These are phyloP conservation scores for Molothrus ater DNA, from an alignment of 2,797 vertebrate genomes.

Conservation along the genomic window DNA sequence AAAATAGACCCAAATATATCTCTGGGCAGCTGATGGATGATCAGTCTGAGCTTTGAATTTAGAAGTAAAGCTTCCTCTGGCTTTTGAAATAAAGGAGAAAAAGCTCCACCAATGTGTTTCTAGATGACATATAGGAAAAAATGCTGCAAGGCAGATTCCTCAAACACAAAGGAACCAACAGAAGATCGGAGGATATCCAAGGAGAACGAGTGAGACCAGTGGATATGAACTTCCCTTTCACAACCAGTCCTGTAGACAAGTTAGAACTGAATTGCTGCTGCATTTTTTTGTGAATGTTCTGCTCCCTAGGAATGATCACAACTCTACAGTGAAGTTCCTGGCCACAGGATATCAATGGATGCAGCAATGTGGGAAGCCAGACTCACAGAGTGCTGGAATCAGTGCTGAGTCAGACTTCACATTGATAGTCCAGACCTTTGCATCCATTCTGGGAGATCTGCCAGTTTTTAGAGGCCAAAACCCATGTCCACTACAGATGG, in stretches of 20 bases:
- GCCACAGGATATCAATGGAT: conserved; percentile 5
- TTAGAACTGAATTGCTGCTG: background rate
- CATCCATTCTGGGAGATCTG: conserved; percentile 53
- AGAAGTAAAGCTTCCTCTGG: background rate
- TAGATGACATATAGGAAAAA: background rate
- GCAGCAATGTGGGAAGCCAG: conserved; percentile 17
- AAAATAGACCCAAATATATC: background rate
- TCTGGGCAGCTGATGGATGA: background rate
- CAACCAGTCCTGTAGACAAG: background rate
- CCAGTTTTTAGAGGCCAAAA: conserved; percentile 58
- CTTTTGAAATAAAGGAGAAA: background rate
- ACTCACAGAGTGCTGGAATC: conserved; percentile 22
- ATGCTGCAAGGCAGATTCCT: background rate
- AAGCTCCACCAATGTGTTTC: background rate
- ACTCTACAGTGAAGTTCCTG: background rate
- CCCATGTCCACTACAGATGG: conserved; percentile 52
- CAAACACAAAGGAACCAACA: background rate
- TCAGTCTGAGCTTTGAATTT: background rate
- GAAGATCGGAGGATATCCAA: background rate
- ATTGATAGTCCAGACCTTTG: conserved; percentile 54
- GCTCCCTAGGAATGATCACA: background rate
- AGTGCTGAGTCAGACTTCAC: conserved; percentile 63
- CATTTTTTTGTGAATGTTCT: conserved; percentile 19
- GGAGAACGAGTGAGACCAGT: background rate
- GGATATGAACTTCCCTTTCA: background rate